Base-by-base conservation (phyloP, 2,888 invertebrate genomes). In the Hypolimnas misippus region DNA sequence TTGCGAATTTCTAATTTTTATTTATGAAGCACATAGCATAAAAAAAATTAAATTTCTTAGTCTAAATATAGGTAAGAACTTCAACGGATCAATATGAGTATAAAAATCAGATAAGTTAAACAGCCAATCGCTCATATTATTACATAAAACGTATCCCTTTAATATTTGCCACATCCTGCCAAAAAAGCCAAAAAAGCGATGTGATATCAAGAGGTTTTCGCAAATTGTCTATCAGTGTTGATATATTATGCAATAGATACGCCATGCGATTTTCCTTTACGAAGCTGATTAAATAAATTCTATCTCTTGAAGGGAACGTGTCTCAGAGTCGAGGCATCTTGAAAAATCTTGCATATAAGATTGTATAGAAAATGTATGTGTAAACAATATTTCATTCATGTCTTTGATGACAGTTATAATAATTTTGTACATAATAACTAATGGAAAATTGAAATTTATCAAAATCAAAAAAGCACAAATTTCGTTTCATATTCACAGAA, bases 211-310 rank as follows among this genome's bases (percentile, higher is more conserved):
- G 12, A 42, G 52, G 25, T 57, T 14, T 31, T 29, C 17, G 17
- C 16, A 51, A 62, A 52, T 35, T 44, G 50, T 62, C 42, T 46
- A 3, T 10, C 17, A 29, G 14, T 42, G 25, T 33, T 35, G 55
- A 62, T 66, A 66, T 61, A 64, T 66, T 63, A 52, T 62, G 57
- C 56, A 58, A 17, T 19, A 21, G 49, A 58, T 51, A 57, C 14
- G 38, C 60, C 17, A 31, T 12, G 52, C 17, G 25, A 25, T 60
- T 46, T 25, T 46, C 29, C 52, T 59, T 53, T 44, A 60, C 25
- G 35, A 25, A n/a, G 46, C 21, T 49, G 49, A 49, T 49, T 19
- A 49, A 49, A 49, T 16, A n/a, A 49, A 29, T 29, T 14, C 8
- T 29, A 49, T 49, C 49, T 14, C 12, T 1, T 21, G 44, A 17